These are phyloP conservation scores for Butastur rufipennis DNA, from an alignment of 2,113 vertebrate species.

Conservation along the genomic window DNA sequence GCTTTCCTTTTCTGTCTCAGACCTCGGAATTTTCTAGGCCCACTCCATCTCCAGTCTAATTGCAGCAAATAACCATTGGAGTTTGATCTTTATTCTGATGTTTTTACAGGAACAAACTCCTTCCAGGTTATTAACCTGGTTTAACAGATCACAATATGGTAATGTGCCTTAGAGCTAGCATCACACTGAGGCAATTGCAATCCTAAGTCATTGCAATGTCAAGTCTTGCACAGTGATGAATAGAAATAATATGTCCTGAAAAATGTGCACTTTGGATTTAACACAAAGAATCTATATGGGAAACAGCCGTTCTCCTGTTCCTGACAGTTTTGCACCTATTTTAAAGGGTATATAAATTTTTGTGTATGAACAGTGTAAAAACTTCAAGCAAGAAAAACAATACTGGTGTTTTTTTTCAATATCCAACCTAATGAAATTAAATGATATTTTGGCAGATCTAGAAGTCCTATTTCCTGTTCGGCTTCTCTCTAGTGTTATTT, in stretches of 20 bases:
- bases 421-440: background rate
- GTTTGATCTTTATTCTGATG: background rate
- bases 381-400: background rate
- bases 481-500: background rate
- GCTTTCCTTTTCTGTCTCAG: background rate
- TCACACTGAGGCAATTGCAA: background rate
- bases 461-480: background rate
- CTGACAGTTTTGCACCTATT: background rate
- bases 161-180: background rate
- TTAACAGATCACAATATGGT: background rate
- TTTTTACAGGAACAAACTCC: background rate
- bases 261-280: background rate
- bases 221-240: background rate
- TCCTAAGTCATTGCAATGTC: background rate
- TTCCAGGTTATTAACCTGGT: background rate
- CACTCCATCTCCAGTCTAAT: background rate
- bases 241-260: background rate
- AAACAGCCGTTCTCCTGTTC: background rate
- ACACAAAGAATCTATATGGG: background rate
- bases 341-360: background rate
- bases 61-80: background rate
- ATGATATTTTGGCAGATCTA: background rate
- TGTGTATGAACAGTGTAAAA: background rate
- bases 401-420: background rate
- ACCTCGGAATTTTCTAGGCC: background rate